Conservation (phyloP, 1,140 invertebrate genomes). For the Penaeus japonicus region DNA sequence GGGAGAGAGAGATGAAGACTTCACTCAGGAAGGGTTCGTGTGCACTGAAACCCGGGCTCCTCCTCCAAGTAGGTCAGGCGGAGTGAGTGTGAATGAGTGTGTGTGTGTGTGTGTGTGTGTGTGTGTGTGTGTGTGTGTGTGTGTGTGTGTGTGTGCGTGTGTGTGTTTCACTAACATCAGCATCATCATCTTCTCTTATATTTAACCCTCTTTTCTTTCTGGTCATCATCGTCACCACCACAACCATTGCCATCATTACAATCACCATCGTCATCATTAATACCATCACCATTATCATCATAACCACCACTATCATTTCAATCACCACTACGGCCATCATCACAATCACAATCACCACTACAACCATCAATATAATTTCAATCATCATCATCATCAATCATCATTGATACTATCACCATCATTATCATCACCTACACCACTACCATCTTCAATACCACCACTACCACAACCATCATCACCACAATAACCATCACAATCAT, state of each 20-base stretch:
- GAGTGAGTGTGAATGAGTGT: too few relatives aligned
- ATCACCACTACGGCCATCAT: not conserved
- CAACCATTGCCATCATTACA: not conserved
- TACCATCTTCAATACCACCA: not conserved
- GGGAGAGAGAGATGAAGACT: too few relatives aligned
- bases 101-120: too few relatives aligned
- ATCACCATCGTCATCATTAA: not conserved
- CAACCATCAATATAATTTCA: too few relatives aligned
- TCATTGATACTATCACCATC: not conserved
- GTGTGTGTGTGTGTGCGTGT: too few relatives aligned
- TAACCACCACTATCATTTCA: not conserved
- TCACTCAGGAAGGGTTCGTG: too few relatives aligned
- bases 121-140: too few relatives aligned
- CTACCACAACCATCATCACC: not conserved
- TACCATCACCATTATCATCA: not conserved
- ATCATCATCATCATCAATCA: too few relatives aligned
- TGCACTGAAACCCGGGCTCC: too few relatives aligned
- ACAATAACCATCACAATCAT: not conserved
- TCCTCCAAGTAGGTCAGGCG: too few relatives aligned
- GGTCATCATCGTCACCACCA: not conserved
- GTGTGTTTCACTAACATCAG: too few relatives aligned
- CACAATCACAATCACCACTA: not conserved
- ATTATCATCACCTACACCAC: not conserved
- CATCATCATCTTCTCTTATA: not conserved
- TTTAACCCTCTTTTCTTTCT: not conserved